Evolutionary conservation across 2,797 vertebrate species (phyloP), one percentile per base, ranked within the genome.

Genomic region (Lophius americanus): DNA sequence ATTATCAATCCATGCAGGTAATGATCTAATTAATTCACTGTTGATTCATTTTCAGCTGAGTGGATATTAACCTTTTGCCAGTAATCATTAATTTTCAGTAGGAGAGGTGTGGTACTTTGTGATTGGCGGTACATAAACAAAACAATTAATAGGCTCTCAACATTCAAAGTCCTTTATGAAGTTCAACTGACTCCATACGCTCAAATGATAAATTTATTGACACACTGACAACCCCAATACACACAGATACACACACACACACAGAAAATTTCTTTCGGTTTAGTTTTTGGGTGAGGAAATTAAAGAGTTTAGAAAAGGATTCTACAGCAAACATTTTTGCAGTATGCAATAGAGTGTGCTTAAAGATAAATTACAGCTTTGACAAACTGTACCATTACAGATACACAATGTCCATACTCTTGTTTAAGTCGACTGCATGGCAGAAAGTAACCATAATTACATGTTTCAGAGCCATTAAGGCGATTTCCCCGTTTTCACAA

Each of bases 21-120:
- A 94, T 94, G 91, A 88, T 91, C 90, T 92, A 90, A 92, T 93
- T 93, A 93, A 92, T 93, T 92, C 81, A 85, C 68, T 89, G 90
- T 89, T 93, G 91, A 93, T 92, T 92, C 86, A 92, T 93, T 93
- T 93, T 92, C 88, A 86, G 88, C 91, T 76, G 89, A 90, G 91
- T 92, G 91, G 88, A 93, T 93, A 93, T 94, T 94, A 94, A 93
- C 93, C 92, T 93, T 93, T 93, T 83, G 89, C 90, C 90, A 87
- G 87, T 90, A 89, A 89, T 90, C 91, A 92, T 94, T 92, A 87
- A 93, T 94, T 93, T 92, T 89, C 89, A 71, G 83, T 76, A 83
- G 80, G 85, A 88, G 88, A 87, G 88, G 89, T 90, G 91, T 89
- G 88, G 85, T 85, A 50, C 84, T 84, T 75, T 85, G 87, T 83